A percentile compares a stretch with the other conserved stretches of the same genome.
phyloP scores from a whole-genome alignment of 2,797 vertebrate genomes.

The Gobionotothen gibberifrons region DNA sequence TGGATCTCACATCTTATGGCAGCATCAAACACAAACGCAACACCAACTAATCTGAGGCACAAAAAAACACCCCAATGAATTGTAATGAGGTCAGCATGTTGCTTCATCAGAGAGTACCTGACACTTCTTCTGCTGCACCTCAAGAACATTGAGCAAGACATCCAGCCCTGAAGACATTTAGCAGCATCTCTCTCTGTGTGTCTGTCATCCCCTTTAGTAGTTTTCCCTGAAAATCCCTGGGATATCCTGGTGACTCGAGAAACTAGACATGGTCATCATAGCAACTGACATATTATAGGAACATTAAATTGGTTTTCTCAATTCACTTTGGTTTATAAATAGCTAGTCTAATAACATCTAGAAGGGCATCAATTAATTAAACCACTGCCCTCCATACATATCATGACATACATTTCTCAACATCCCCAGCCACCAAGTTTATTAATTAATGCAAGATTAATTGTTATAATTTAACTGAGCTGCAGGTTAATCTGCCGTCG shows the following conservation, averaged over 20 bases:
- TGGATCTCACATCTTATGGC: conserved; percentile 16
- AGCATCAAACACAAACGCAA: conserved; percentile 24
- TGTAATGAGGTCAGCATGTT: conserved; percentile 39
- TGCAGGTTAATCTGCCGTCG: conserved; percentile 30
- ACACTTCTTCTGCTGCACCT: conserved; percentile 3
- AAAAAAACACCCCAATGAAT: neutral
- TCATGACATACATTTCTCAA: neutral
- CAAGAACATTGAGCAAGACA: conserved; percentile 12
- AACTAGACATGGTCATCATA: conserved; percentile 43
- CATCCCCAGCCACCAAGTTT: conserved; percentile 1
- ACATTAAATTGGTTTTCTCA: neutral
- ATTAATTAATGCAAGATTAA: conserved; percentile 7
- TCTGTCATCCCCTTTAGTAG: conserved; percentile 22
- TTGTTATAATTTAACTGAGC: conserved; percentile 9
- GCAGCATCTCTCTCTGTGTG: conserved; percentile 14
- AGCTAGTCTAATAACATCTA: neutral
- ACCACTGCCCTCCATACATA: neutral
- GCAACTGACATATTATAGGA: neutral
- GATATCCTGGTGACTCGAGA: conserved; percentile 24
- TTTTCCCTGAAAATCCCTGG: conserved; percentile 22
- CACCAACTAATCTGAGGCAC: conserved; percentile 5
- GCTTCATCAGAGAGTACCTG: conserved; percentile 16
- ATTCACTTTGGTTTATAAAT: neutral
- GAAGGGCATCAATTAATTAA: neutral
- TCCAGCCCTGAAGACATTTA: conserved; percentile 26